Conservation (phyloP, 1,140 invertebrate species). For the Pemphigus obesinymphae region DNA sequence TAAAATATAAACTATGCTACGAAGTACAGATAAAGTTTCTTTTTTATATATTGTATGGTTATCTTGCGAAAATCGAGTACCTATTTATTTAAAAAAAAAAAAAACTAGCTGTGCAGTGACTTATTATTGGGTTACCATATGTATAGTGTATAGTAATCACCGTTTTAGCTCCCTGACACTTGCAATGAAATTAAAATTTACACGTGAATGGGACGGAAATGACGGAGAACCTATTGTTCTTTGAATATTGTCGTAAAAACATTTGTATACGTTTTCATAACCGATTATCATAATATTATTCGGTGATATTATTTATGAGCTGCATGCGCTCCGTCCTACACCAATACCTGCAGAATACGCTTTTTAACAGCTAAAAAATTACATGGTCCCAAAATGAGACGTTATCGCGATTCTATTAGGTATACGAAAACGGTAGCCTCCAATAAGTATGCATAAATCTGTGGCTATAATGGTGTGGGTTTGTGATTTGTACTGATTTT, state of each 20-base stretch:
- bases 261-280: not conserved
- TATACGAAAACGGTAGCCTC: not conserved
- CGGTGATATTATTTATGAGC: not conserved
- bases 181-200: not conserved
- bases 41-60: too few relatives aligned
- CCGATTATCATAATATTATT: constrained; percentile 6
- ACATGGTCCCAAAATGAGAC: not conserved
- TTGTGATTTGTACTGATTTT: not conserved
- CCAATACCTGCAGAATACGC: not conserved
- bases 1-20: too few relatives aligned
- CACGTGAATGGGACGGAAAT: not conserved
- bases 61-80: too few relatives aligned
- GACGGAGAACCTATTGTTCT: not conserved
- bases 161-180: not conserved
- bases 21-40: too few relatives aligned
- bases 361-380: too few relatives aligned
- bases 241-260: not conserved
- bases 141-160: not conserved
- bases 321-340: not conserved
- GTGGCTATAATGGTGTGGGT: not conserved
- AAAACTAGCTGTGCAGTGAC: too few relatives aligned
- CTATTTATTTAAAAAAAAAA: too few relatives aligned
- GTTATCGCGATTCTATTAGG: too few relatives aligned
- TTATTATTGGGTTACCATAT: too few relatives aligned
- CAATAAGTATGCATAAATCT: not conserved